Evolutionary conservation across 2,797 vertebrate genomes (phyloP), one percentile per base, ranked within the genome.

Genomic region (Thripadectes ignobilis): DNA sequence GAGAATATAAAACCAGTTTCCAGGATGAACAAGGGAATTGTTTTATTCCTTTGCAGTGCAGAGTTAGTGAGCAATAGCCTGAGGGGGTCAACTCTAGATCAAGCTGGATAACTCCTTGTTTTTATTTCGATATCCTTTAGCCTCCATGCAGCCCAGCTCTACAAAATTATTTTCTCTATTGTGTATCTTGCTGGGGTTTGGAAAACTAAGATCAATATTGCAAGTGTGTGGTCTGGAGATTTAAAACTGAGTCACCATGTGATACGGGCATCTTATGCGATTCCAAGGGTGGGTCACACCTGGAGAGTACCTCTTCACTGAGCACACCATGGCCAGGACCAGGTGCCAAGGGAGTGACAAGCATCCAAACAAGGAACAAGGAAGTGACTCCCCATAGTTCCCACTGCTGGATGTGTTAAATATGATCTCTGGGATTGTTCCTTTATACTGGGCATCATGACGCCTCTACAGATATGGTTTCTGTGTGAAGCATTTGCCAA

Each of bases 1-100:
- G 73, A 95, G 95, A 97, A 88, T 93, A 74, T 90, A 94, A 96
- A 97, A 91, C 29, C 12, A 6, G 63, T 91, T 95, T 95, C 77
- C 58, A 94, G 79, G 65, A 92, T 57, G 63, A 96, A 88, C 69
- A 82, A 36, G 69, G 58, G 91, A 86, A 69, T 75, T 92, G 63
- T 66, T 94, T 72, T 89, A 27, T 82, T 97, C 79, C 43, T 95
- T 51, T 69, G 69, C 45, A 84, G 24, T 41, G 24, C 58, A 55
- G 76, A 90, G 72, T 32, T 75, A 84, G 46, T 63, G 39, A 96
- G 48, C 52, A 82, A 92, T 71, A 71, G 72, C 63, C 65, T 65
- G 24, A 81, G 51, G n/a, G 54, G 45, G 7, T 79, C 48, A 73
- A 21, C 24, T 81, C n/a, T 92, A 74, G 75, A 89, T 77, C 43